Percentiles rank a stretch among this genome's conserved stretches.
Conservation (phyloP, 2,797 vertebrate genomes). For the Lateolabrax maculatus region DNA sequence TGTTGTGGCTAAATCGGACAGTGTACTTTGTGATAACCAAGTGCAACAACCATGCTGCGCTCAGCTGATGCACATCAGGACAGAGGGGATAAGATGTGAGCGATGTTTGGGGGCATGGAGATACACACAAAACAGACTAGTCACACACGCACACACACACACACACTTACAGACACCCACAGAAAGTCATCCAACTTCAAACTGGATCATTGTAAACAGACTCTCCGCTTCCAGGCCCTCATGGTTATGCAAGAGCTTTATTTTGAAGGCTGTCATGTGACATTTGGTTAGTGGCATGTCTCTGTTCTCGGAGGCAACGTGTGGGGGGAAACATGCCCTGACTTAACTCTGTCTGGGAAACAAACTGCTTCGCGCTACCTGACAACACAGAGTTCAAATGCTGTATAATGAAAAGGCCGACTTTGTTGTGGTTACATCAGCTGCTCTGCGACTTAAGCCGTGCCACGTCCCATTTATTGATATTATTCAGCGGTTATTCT, state of each 20-base stretch:
- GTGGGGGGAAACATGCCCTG: neutral
- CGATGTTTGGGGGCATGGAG: constrained; percentile 36
- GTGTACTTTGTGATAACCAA: constrained; percentile 53
- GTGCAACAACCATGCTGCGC: constrained; percentile 36
- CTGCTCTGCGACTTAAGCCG: constrained; percentile 29
- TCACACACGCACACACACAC: constrained; percentile 22
- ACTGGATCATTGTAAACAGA: constrained; percentile 67
- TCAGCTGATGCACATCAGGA: constrained; percentile 70
- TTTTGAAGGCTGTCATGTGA: constrained; percentile 76
- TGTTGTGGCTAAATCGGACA: constrained; percentile 31
- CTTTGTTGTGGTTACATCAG: constrained; percentile 42
- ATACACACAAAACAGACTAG: constrained; percentile 18
- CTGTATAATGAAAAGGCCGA: constrained; percentile 15
- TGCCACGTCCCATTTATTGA: constrained; percentile 35
- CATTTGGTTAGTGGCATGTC: constrained; percentile 65
- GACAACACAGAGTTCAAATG: constrained; percentile 35
- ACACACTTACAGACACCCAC: constrained; percentile 29
- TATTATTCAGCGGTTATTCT: neutral
- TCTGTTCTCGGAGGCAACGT: constrained; percentile 36
- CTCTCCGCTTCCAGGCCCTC: constrained; percentile 55
- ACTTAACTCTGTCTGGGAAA: constrained; percentile 53
- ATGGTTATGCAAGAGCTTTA: constrained; percentile 73
- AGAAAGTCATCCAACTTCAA: constrained; percentile 64
- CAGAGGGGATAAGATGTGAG: constrained; percentile 43
- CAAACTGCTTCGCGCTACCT: constrained; percentile 44